Evolutionary conservation across 2,113 vertebrate species (phyloP), one percentile per base, ranked within the genome.

Genomic region (Paradisaea rubra): DNA sequence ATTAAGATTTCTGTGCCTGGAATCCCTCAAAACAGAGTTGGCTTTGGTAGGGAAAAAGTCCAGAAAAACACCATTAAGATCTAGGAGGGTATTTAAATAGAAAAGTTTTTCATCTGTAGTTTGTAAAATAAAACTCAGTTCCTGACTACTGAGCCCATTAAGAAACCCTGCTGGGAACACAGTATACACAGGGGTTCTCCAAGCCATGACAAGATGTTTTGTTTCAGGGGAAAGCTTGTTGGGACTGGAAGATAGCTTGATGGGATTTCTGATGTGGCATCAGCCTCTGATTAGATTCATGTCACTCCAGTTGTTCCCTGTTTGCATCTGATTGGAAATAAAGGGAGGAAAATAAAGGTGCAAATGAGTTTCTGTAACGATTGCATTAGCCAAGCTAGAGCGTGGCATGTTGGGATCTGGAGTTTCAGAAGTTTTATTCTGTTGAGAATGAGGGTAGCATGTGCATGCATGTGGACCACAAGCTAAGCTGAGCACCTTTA

Each of bases 241-340:
- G 63, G 68, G 91, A 78, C 94, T 86, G 20, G 93, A 94, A 86
- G 68, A 52, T 25, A 39, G 11, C 68, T 95, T 93, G 81, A 91
- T 95, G 82, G 59, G 71, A 86, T 95, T 93, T 91, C 74, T 69
- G 68, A 77, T 80, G 70, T 80, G 56, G 45, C 80, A 49, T 88
- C 89, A 81, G 72, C 25, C 60, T 87, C 78, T 93, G 89, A 94
- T 96, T 68, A 96, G 44, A 70, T 97, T 93, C 60, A 21, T 81
- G 76, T 85, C 91, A 60, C 44, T 73, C 78, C 27, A 31, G 81
- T 69, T 2, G 0, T 79, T 94, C 89, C 30, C 79, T 37, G 15
- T 82, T 42, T 88, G 88, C 35, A 56, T 88, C 68, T 93, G 64
- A 78, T 74, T 60, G 85, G 79, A 93, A 95, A 78, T 52, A 78